A percentile compares a stretch with the other conserved stretches of the same genome.
Conservation (phyloP, 2,797 vertebrate species). For the Rhinichthys osculus region DNA sequence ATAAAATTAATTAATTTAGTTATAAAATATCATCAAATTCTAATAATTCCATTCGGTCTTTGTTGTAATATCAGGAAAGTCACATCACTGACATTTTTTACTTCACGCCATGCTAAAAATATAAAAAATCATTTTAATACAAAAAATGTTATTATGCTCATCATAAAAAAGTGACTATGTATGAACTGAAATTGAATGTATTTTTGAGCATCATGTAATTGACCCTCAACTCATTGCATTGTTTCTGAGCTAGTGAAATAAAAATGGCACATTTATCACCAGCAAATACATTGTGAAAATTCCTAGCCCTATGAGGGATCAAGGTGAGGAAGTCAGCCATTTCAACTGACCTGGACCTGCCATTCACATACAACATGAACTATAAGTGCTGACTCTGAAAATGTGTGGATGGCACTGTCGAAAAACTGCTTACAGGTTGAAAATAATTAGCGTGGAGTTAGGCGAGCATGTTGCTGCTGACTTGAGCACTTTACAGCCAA, state of each 20-base stretch:
- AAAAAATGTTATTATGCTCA: background rate
- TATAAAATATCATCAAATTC: background rate
- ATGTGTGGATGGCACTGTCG: slow-evolving; percentile 25
- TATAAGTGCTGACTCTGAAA: slow-evolving; percentile 37
- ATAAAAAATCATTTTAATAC: background rate
- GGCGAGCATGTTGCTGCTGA: slow-evolving; percentile 48
- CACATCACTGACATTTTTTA: background rate
- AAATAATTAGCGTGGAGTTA: slow-evolving; percentile 51
- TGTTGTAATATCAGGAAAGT: background rate
- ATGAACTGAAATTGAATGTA: background rate
- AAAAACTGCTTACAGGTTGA: slow-evolving; percentile 34
- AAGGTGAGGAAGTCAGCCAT: background rate
- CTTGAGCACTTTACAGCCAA: slow-evolving; percentile 44
- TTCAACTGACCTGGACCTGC: slow-evolving; percentile 20
- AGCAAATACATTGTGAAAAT: background rate
- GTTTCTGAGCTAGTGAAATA: background rate
- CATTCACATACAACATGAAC: slow-evolving; percentile 7
- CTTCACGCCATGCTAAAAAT: background rate
- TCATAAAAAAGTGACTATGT: background rate
- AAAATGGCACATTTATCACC: background rate
- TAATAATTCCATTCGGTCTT: background rate
- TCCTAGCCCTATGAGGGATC: background rate
- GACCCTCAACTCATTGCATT: background rate
- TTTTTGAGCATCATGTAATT: background rate
- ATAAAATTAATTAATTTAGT: background rate